Percentiles rank a stretch among this genome's conserved stretches.
Evolutionary conservation across 1,140 invertebrate species (phyloP).

Genomic region (Bilobella aurantiaca): DNA sequence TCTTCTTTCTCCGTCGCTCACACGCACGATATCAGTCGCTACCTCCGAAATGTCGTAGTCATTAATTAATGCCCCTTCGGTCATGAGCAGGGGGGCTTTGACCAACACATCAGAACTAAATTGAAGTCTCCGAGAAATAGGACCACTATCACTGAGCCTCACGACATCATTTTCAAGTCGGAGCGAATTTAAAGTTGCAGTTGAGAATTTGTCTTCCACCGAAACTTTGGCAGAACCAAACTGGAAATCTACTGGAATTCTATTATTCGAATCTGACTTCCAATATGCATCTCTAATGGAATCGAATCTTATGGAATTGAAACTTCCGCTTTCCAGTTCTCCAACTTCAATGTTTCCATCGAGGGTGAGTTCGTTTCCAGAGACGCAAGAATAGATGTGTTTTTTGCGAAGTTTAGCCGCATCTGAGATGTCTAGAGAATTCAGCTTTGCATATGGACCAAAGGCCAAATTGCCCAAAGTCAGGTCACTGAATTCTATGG

Average conservation of each 20-base stretch:
- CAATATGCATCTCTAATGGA: constrained; percentile 8
- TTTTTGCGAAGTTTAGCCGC: constrained; percentile 5
- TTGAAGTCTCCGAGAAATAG: not conserved
- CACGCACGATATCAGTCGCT: constrained; percentile 3
- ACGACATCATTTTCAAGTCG: not conserved
- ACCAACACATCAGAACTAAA: not conserved
- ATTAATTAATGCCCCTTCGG: not conserved
- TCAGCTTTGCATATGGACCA: not conserved
- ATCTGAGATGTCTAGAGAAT: constrained; percentile 7
- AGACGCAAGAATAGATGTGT: constrained; percentile 6
- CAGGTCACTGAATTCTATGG: constrained; percentile 3
- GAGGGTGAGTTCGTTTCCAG: not conserved
- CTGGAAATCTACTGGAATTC: not conserved
- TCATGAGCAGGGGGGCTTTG: not conserved
- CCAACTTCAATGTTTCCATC: not conserved
- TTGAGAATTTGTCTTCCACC: not conserved
- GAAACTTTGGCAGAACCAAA: not conserved
- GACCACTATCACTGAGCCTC: not conserved
- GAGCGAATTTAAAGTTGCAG: constrained; percentile 3
- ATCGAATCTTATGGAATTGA: not conserved
- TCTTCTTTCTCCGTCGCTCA: not conserved
- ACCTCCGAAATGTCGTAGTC: not conserved
- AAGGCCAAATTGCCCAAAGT: constrained; percentile 3
- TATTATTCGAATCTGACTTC: constrained; percentile 6
- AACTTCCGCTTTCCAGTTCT: not conserved